phyloP scores from a whole-genome alignment of 2,888 invertebrate genomes.

The Unio pictorum region DNA sequence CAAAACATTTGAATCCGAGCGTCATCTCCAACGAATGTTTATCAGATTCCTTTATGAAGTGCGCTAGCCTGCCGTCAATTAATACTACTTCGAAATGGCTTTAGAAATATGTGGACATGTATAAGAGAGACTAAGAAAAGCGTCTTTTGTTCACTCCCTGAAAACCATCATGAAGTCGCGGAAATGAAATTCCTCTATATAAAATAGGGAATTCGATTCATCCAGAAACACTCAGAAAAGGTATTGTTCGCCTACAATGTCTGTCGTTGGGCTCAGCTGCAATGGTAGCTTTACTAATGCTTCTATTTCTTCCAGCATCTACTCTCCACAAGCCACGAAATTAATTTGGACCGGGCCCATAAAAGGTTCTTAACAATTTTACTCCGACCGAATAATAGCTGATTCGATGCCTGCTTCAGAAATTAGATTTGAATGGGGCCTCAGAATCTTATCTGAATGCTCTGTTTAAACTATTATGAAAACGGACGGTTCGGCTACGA shows the following conservation, averaged over 20 bases:
- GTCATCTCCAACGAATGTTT: constrained; percentile 24
- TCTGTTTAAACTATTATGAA: no score
- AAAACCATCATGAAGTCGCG: constrained; percentile 34
- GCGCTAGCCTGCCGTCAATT: constrained; percentile 27
- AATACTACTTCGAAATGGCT: constrained; percentile 28
- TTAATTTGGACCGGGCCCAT: no score
- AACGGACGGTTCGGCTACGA: no score
- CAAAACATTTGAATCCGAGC: constrained; percentile 8
- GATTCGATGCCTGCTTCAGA: no score
- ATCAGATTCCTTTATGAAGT: constrained; percentile 23
- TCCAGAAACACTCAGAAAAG: constrained; percentile 22
- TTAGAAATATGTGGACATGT: constrained; percentile 19
- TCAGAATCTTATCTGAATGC: no score
- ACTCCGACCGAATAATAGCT: no score
- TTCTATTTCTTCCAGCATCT: no score
- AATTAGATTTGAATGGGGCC: no score
- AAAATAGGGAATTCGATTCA: constrained; percentile 31
- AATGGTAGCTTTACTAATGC: constrained; percentile 3
- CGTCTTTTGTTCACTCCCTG: constrained; percentile 25
- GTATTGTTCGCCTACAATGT: constrained; percentile 24
- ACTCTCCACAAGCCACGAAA: no score
- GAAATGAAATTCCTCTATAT: constrained; percentile 40
- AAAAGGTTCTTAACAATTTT: no score
- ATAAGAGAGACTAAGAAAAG: constrained; percentile 24
- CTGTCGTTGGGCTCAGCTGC: constrained; percentile 20